A percentile compares a stretch with the other conserved stretches of the same genome.
Evolutionary conservation across 2,797 vertebrate genomes (phyloP).

Genomic region (Holocentrus rufus): DNA sequence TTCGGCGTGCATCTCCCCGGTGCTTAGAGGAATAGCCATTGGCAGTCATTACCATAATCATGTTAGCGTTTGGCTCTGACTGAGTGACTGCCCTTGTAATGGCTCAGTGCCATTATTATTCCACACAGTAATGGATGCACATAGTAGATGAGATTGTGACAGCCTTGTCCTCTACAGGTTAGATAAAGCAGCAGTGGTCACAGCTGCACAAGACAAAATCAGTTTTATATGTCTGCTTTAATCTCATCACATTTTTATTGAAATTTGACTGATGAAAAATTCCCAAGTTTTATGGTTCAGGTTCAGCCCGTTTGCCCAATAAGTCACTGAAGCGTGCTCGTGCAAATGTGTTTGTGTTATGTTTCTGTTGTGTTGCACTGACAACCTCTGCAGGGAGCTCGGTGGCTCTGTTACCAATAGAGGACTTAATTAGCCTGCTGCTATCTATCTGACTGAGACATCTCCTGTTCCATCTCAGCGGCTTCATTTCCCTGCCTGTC

Average conservation of each 20-base stretch:
- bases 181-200: conserved; percentile 26
- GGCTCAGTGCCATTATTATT: conserved; percentile 70
- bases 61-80: conserved; percentile 70
- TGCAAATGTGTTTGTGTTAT: conserved; percentile 29
- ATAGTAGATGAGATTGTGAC: conserved; percentile 72
- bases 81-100: conserved; percentile 65
- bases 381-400: conserved; percentile 54
- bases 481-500: conserved; percentile 75
- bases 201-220: conserved; percentile 26
- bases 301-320: conserved; percentile 7
- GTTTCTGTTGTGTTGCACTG: conserved; percentile 34
- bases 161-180: conserved; percentile 69
- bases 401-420: conserved; percentile 31
- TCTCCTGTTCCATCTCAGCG: conserved; percentile 71
- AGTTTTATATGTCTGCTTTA: conserved; percentile 29
- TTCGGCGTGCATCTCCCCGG: conserved; percentile 32
- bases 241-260: conserved; percentile 17
- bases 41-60: conserved; percentile 78
- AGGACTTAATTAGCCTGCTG: conserved; percentile 57
- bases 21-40: conserved; percentile 47
- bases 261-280: conserved; percentile 37
- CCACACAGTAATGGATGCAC: conserved; percentile 75
- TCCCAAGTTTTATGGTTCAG: conserved; percentile 27
- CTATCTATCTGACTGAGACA: conserved; percentile 75
- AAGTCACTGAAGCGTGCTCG: not conserved